phyloP scores from a whole-genome alignment of 2,888 invertebrate species.

The Dolichopus griseipennis region DNA sequence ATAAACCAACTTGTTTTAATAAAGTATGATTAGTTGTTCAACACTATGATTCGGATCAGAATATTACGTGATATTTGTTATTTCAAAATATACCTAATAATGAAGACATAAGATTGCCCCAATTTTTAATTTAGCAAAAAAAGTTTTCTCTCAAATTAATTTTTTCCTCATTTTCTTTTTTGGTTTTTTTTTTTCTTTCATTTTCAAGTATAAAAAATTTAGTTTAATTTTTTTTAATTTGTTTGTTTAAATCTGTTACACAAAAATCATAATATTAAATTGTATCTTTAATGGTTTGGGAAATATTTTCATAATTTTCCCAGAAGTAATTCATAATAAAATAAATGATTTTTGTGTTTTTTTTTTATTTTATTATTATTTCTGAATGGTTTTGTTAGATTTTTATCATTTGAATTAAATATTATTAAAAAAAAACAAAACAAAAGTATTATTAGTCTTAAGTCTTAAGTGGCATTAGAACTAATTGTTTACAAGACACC shows the following conservation, averaged over 20 bases:
- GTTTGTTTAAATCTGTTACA: not conserved
- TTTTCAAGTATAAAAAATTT: not conserved
- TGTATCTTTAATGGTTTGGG: not conserved
- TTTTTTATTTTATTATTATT: not conserved
- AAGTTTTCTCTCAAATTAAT: not conserved
- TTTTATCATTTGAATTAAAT: conserved; percentile 1
- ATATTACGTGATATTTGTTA: too few species aligned
- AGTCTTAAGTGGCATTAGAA: not conserved
- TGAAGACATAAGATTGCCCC: not conserved
- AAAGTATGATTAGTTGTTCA: too few species aligned
- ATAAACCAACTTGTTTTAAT: too few species aligned
- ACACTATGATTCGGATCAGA: too few species aligned
- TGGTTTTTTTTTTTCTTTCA: too few species aligned
- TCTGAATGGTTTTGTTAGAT: not conserved
- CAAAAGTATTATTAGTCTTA: not conserved
- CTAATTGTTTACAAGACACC: conserved; percentile 4
- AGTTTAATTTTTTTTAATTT: not conserved
- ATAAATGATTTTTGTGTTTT: not conserved
- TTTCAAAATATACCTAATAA: too few species aligned
- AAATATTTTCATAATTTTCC: not conserved
- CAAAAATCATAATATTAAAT: not conserved
- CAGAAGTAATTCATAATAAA: not conserved
- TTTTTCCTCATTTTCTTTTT: too few species aligned
- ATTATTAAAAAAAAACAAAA: not conserved
- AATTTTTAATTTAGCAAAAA: not conserved